Evolutionary conservation across 2,113 vertebrate genomes (phyloP).

Genomic region (Heterotilapia buettikoferi): DNA sequence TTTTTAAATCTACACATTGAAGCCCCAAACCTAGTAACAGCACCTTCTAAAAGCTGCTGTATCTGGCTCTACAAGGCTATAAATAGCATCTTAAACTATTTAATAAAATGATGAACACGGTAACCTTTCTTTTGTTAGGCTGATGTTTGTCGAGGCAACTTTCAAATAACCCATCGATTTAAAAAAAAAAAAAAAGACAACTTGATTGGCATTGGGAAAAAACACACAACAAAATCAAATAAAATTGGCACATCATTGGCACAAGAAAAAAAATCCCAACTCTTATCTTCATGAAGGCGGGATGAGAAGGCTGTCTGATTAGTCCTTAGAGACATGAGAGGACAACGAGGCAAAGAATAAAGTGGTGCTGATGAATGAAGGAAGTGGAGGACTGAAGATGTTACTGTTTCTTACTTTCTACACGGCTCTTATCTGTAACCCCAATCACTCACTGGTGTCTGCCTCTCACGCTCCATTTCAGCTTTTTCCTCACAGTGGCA

Average conservation of each 20-base stretch:
- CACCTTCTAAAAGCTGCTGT: constrained; percentile 1
- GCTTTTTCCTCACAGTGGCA: background rate
- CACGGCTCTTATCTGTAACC: constrained; percentile 18
- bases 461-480: constrained; percentile 18
- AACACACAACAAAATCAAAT: background rate
- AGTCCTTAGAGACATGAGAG: constrained; percentile 46
- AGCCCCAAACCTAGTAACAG: background rate
- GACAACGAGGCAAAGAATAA: background rate
- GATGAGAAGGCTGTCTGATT: constrained; percentile 39
- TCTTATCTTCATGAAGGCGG: constrained; percentile 5
- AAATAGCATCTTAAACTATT: constrained; percentile 17
- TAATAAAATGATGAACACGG: background rate
- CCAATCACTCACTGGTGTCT: constrained; percentile 18
- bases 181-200: background rate
- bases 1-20: background rate
- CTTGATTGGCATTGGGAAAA: background rate
- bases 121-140: constrained; percentile 6
- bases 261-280: background rate
- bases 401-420: constrained; percentile 11
- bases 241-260: background rate
- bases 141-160: background rate
- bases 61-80: constrained; percentile 12
- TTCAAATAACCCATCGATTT: background rate
- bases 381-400: constrained; percentile 28
- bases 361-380: constrained; percentile 19